Conservation (phyloP, 2,888 invertebrate species). For the Epinotia nisella region DNA sequence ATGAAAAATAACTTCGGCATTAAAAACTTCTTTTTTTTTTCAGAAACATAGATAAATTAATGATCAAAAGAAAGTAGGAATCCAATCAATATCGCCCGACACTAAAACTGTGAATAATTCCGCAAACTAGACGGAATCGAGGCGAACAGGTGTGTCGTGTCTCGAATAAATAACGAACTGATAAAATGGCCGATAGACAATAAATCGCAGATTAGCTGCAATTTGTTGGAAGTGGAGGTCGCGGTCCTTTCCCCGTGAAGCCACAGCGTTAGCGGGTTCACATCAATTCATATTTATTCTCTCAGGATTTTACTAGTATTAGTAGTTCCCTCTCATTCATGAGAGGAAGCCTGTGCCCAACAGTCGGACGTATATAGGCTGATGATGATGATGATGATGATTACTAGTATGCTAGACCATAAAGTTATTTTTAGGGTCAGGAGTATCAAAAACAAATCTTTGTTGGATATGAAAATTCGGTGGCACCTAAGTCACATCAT, state of each 20-base stretch:
- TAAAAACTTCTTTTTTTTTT: background rate
- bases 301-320: too few relatives aligned
- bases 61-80: slow-evolving; percentile 22
- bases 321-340: too few relatives aligned
- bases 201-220: slow-evolving; percentile 40
- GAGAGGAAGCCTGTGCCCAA: too few relatives aligned
- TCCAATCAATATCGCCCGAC: slow-evolving; percentile 2
- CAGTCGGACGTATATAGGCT: too few relatives aligned
- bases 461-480: too few relatives aligned
- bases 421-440: too few relatives aligned
- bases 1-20: background rate
- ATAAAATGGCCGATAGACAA: slow-evolving; percentile 23
- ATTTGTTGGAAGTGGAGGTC: slow-evolving; percentile 41
- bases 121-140: slow-evolving; percentile 11
- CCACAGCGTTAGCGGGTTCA: slow-evolving; percentile 12
- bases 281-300: too few relatives aligned
- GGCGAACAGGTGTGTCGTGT: slow-evolving; percentile 30
- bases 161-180: slow-evolving; percentile 28
- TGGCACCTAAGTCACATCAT: too few relatives aligned
- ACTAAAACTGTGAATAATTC: slow-evolving; percentile 23
- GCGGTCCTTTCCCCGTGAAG: slow-evolving; percentile 39
- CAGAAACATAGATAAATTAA: background rate
- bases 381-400: too few relatives aligned
- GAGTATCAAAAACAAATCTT: too few relatives aligned
- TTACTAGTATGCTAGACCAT: too few relatives aligned